Base-by-base conservation (phyloP, 2,113 vertebrate genomes). In the Grallaria varia region DNA sequence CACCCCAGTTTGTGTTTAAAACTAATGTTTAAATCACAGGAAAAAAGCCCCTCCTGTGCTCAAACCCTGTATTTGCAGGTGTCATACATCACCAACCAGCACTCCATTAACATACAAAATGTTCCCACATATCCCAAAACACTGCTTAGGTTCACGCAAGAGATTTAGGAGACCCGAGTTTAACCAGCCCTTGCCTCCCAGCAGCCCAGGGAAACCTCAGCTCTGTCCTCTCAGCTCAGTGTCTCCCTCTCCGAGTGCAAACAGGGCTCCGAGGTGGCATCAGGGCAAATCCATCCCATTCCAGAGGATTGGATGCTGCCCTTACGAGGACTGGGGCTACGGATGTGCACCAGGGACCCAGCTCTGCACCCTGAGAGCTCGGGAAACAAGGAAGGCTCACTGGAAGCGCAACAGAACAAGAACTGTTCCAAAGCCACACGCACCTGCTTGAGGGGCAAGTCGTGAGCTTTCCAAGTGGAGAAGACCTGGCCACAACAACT, bases 201-300 rank as follows among this genome's bases (percentile, higher is more conserved):
- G 69, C 58, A 50, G 30, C 56, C 71, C 74, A 35, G n/a, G 27
- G 73, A 76, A n/a, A 33, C n/a, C 59, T 86, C 79, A n/a, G n/a
- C 22, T 45, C 58, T 60, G n/a, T 58, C 58, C 37, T 31, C 49
- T 49, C 53, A 19, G 69, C 73, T 76, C 73, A 31, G 72, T 2
- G 23, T 58, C 84, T 69, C 10, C 60, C 82, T 35, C 37, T 68
- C 37, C 56, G 4, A 1, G n/a, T 14, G 53, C 71, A 35, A 28
- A 9, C 1, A 49, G 82, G 2, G 53, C 72, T 44, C 47, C 0
- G 0, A 56, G 66, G 55, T 6, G 58, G 52, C 2, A 0, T 64
- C 44, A 11, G 68, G 81, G 72, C 8, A 42, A 68, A 89, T 44
- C 66, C 33, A 3, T 21, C 30, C 30, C 3, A 11, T 44, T 17